Base-by-base conservation (phyloP, 1,140 invertebrate species). In the Cepaea nemoralis region DNA sequence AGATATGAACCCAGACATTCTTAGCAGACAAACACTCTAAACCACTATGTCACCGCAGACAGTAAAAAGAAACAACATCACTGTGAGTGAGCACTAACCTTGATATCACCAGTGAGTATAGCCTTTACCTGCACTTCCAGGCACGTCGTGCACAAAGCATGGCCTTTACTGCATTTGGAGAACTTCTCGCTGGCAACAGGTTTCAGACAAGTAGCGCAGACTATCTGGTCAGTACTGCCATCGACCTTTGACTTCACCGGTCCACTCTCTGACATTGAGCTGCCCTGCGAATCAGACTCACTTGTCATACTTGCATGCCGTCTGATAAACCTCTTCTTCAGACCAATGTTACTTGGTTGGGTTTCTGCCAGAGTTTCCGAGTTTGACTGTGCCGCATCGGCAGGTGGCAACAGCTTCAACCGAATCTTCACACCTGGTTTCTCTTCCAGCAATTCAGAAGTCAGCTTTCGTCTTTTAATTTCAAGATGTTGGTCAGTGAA, bases 111-210 rank as follows among this genome's bases (percentile, higher is more conserved):
- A 16, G 87, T 87, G 27, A 89, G 83, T 31, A 89, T 84, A n/a
- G 84, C 82, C 73, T 89, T 89, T 12, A 87, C 88, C 48, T 86
- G 85, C 77, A 83, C 84, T 74, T 89, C 86, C 75, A 88, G 75
- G 82, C 87, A 88, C 5, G 74, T 84, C 12, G 75, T 80, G 79
- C 87, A 89, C 22, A 84, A 83, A 6, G 81, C 50, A 82, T 89
- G 88, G 16, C 86, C 86, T 69, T 85, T 82, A 19, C 83, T 78
- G 80, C 87, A 89, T 0, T 83, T 79, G n/a, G 88, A 88, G 16
- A 83, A 75, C 40, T 85, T 85, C n/a, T 80, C 50, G 27, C 84
- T 83, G 0, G 76, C 35, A 22, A 85, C 48, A 27, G 82, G 81
- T 19, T 82, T 77, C 24, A 76, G 50, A 84, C 86, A 88, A 22